These are phyloP conservation scores for Micromys minutus DNA, from an alignment of 2,113 vertebrate genomes.

Conservation along the genomic window DNA sequence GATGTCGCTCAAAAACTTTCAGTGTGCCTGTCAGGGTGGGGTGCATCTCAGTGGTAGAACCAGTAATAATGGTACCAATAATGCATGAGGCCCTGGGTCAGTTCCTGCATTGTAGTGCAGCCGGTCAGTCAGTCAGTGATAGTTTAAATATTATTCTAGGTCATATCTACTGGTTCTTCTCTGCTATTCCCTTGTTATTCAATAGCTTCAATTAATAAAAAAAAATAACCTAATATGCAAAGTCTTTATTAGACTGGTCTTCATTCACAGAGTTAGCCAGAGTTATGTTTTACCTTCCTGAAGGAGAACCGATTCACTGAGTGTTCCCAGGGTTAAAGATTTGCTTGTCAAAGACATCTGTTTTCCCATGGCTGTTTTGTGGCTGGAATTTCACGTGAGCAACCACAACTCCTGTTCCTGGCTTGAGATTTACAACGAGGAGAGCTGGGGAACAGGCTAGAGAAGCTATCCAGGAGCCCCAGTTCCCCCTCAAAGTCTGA, in stretches of 20 bases:
- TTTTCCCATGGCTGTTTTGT: slow-evolving; percentile 20
- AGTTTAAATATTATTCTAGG: neutral
- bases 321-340: slow-evolving; percentile 43
- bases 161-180: neutral
- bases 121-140: neutral
- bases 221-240: neutral
- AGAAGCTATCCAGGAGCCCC: neutral
- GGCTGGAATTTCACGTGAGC: slow-evolving; percentile 43
- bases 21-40: neutral
- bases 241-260: neutral
- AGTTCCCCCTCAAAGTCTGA: neutral
- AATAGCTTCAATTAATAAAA: slow-evolving; percentile 18
- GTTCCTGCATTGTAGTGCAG: neutral
- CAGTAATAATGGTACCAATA: neutral
- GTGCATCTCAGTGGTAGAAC: neutral
- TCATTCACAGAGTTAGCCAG: neutral
- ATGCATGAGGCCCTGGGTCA: neutral
- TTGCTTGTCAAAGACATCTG: slow-evolving; percentile 40
- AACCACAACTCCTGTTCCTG: neutral
- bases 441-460: neutral
- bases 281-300: neutral
- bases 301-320: slow-evolving; percentile 21
- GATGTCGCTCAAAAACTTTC: neutral
- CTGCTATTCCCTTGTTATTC: neutral
- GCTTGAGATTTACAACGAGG: slow-evolving; percentile 7